These are phyloP conservation scores for Nomada ruficornis DNA, from an alignment of 2,888 invertebrate species.

Conservation along the genomic window DNA sequence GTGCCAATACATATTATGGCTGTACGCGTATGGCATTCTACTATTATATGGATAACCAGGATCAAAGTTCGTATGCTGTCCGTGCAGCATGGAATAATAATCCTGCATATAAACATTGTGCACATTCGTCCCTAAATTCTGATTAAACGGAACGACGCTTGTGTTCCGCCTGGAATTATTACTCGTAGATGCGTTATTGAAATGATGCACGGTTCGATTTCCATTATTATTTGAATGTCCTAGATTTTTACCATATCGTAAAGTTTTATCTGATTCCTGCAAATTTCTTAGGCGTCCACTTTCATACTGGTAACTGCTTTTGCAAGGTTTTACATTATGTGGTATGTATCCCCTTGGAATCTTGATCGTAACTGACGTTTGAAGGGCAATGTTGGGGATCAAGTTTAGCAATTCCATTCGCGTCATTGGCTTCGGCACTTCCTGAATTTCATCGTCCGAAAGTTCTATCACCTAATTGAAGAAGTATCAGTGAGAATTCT, in stretches of 20 bases:
- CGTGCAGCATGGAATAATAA: conserved; percentile 29
- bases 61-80: conserved; percentile 29
- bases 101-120: conserved; percentile 21
- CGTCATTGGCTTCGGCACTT: conserved; percentile 76
- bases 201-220: conserved; percentile 14
- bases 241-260: conserved; percentile 23
- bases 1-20: conserved; percentile 39
- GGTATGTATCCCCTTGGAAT: conserved; percentile 78
- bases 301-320: conserved; percentile 74
- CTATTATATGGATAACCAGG: conserved; percentile 37
- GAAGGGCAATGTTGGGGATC: conserved; percentile 78
- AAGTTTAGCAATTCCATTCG: conserved; percentile 80
- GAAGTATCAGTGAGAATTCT: conserved; percentile 13
- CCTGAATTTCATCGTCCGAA: conserved; percentile 82
- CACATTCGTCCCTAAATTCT: conserved; percentile 28
- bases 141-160: conserved; percentile 18
- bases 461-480: conserved; percentile 79
- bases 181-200: not conserved
- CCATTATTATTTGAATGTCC: conserved; percentile 35
- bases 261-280: conserved; percentile 58
- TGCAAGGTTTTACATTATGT: conserved; percentile 73
- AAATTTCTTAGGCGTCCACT: conserved; percentile 61
- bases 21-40: conserved; percentile 45
- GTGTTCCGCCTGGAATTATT: conserved; percentile 32
- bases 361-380: conserved; percentile 65